A percentile compares a stretch with the other conserved stretches of the same genome.
Evolutionary conservation across 2,888 invertebrate genomes (phyloP).

Genomic region (Gastrophysa polygoni): DNA sequence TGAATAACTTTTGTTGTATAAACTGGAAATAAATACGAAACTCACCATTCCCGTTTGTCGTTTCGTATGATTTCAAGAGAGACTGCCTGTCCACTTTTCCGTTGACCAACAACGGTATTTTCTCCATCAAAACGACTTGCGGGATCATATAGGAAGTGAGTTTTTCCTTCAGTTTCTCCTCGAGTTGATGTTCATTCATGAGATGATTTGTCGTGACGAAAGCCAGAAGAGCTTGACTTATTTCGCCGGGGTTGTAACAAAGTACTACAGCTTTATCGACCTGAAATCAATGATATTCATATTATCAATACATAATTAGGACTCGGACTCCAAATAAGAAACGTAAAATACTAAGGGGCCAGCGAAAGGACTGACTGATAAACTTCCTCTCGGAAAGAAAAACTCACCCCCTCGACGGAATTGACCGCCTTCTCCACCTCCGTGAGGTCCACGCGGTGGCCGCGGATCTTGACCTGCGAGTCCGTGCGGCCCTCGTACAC

Average conservation of each 20-base stretch:
- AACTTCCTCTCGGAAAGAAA: not conserved
- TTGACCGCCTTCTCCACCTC: slow-evolving; percentile 81
- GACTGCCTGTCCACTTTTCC: slow-evolving; percentile 86
- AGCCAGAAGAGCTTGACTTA: slow-evolving; percentile 74
- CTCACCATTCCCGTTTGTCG: slow-evolving; percentile 71
- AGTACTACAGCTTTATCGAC: slow-evolving; percentile 79
- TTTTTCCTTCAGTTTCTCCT: slow-evolving; percentile 66
- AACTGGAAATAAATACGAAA: too few relatives aligned
- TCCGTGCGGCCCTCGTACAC: slow-evolving; percentile 84
- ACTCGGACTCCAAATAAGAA: too few relatives aligned
- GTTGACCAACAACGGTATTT: slow-evolving; percentile 81
- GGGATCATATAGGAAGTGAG: slow-evolving; percentile 82
- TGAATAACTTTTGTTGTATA: not conserved
- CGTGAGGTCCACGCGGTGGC: slow-evolving; percentile 82
- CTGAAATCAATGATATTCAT: slow-evolving; percentile 29
- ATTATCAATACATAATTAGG: not conserved
- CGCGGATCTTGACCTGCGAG: slow-evolving; percentile 83
- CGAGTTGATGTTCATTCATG: slow-evolving; percentile 66
- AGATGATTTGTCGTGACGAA: slow-evolving; percentile 63
- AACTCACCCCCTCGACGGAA: slow-evolving; percentile 61
- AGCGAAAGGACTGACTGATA: not conserved
- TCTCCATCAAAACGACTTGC: slow-evolving; percentile 74
- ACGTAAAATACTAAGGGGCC: too few relatives aligned
- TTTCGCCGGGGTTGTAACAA: slow-evolving; percentile 77
- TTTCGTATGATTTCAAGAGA: slow-evolving; percentile 75